Evolutionary conservation across 1,140 invertebrate genomes (phyloP).

Genomic region (Anoplophora glabripennis): DNA sequence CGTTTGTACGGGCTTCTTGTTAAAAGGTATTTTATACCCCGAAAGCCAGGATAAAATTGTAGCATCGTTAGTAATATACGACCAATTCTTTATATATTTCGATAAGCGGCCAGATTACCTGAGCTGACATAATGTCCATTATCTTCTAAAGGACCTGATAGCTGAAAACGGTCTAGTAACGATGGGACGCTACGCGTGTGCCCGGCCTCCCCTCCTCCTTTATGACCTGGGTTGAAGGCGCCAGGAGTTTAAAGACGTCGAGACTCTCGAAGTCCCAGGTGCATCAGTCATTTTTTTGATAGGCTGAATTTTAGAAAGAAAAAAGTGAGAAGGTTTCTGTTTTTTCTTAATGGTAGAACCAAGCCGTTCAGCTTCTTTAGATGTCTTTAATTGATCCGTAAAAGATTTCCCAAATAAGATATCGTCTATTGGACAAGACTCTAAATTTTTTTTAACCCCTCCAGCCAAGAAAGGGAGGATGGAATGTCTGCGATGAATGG

Average conservation of each 20-base stretch:
- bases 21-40: slow-evolving; percentile 17
- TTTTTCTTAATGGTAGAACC: not conserved
- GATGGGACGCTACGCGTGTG: too few species aligned
- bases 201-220: not conserved
- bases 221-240: not conserved
- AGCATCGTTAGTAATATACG: not conserved
- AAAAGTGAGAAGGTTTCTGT: not conserved
- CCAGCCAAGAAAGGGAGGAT: not conserved
- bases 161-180: too few species aligned
- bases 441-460: not conserved
- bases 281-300: not conserved
- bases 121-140: not conserved
- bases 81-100: too few species aligned
- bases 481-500: not conserved
- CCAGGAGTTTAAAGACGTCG: not conserved
- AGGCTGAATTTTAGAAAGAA: not conserved
- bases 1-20: slow-evolving; percentile 1
- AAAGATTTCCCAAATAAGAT: slow-evolving; percentile 5
- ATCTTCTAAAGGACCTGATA: not conserved
- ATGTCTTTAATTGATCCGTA: not conserved
- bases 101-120: too few species aligned
- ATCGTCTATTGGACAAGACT: not conserved
- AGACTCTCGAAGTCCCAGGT: not conserved
- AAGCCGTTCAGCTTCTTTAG: not conserved
- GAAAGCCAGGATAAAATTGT: not conserved